Evolutionary conservation across 1,140 invertebrate species (phyloP).

Genomic region (Grapholita molesta): DNA sequence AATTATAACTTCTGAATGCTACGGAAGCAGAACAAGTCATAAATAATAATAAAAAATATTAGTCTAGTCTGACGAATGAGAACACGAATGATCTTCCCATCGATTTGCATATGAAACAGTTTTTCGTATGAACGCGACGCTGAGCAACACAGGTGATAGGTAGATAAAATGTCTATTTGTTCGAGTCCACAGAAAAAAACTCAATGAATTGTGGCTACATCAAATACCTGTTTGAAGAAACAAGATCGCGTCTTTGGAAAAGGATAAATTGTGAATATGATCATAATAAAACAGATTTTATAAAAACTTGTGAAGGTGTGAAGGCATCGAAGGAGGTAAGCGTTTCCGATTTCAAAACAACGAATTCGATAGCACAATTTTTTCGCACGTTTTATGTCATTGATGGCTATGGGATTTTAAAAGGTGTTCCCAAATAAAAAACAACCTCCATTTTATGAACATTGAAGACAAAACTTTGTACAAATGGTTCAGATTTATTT

Average conservation of each 20-base stretch:
- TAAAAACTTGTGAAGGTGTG: slow-evolving; percentile 36
- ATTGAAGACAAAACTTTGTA: not conserved
- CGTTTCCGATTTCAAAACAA: slow-evolving; percentile 64
- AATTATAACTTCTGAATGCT: too few species aligned
- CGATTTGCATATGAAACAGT: slow-evolving; percentile 40
- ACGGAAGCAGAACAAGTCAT: too few species aligned
- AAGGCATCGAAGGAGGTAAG: slow-evolving; percentile 42
- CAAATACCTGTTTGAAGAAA: slow-evolving; percentile 44
- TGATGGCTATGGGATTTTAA: slow-evolving; percentile 24
- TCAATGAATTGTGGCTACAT: slow-evolving; percentile 21
- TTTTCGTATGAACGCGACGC: not conserved
- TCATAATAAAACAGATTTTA: slow-evolving; percentile 50
- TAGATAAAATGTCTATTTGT: slow-evolving; percentile 21
- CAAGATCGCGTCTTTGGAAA: slow-evolving; percentile 38
- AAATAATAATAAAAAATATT: too few species aligned
- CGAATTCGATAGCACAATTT: slow-evolving; percentile 57
- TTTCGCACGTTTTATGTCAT: slow-evolving; percentile 47
- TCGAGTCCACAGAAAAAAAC: not conserved
- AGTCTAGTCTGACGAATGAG: too few species aligned
- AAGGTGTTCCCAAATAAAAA: not conserved
- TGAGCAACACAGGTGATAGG: slow-evolving; percentile 32
- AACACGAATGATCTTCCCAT: too few species aligned
- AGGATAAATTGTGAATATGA: slow-evolving; percentile 37
- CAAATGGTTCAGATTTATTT: not conserved
- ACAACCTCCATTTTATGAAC: not conserved